Evolutionary conservation across 2,113 vertebrate species (phyloP).

Genomic region (Mastomys natalensis): DNA sequence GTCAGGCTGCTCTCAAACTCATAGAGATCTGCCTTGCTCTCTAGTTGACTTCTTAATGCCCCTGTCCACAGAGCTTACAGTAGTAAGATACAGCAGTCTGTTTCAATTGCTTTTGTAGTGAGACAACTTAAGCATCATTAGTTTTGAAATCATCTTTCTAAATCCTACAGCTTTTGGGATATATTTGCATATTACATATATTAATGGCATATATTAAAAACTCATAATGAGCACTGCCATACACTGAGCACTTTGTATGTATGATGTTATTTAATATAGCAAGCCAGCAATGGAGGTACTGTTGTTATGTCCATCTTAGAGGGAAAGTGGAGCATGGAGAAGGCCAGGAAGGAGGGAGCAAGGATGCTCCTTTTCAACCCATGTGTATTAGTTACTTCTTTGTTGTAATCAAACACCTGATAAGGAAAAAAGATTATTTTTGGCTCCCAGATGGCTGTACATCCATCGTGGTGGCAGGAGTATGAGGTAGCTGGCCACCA

Average conservation of each 20-base stretch:
- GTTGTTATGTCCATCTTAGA: background rate
- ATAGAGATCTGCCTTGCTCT: background rate
- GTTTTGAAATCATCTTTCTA: conserved; percentile 3
- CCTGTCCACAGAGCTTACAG: background rate
- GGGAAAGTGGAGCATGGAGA: background rate
- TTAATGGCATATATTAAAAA: background rate
- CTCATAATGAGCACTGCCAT: background rate
- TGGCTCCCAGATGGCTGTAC: background rate
- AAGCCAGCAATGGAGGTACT: background rate
- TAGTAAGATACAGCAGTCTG: background rate
- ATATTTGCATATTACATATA: background rate
- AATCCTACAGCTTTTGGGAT: background rate
- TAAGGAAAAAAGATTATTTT: background rate
- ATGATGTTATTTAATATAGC: background rate
- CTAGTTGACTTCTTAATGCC: background rate
- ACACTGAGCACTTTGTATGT: background rate
- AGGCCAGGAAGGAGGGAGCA: background rate
- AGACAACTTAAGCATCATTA: conserved; percentile 7
- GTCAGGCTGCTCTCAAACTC: background rate
- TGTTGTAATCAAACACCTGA: background rate
- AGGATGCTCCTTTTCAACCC: background rate
- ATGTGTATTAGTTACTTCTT: background rate
- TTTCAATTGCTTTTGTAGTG: background rate
- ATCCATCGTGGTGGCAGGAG: background rate
- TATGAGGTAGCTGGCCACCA: background rate